Percentiles rank a stretch among this genome's conserved stretches.
phyloP scores from a whole-genome alignment of 2,113 vertebrate genomes.

The Cochlearius cochlearius region DNA sequence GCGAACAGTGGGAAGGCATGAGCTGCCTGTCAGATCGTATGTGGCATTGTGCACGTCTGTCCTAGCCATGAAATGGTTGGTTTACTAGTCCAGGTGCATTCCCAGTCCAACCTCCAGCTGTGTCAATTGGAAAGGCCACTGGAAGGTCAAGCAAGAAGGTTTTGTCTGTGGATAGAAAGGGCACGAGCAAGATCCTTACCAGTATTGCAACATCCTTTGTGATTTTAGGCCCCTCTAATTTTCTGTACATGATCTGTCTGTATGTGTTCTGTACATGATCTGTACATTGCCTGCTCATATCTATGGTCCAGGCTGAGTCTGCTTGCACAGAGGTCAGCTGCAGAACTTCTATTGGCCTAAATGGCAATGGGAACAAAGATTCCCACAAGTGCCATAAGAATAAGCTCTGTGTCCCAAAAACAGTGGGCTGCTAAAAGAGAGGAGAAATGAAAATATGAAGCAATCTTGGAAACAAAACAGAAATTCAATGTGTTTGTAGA shows the following conservation, averaged over 20 bases:
- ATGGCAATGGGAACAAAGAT: not conserved
- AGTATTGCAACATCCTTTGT: not conserved
- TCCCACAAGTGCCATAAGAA: not conserved
- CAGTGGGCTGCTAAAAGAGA: not conserved
- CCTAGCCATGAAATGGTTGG: not conserved
- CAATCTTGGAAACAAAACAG: not conserved
- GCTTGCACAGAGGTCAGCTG: not conserved
- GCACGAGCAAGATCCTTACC: not conserved
- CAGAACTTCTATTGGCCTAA: not conserved
- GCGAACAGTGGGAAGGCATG: not conserved
- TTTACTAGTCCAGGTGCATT: not conserved
- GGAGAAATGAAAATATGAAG: not conserved
- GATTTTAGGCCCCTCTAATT: not conserved
- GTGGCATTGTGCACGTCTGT: not conserved
- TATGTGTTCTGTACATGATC: not conserved
- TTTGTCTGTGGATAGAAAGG: not conserved
- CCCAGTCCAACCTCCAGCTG: not conserved
- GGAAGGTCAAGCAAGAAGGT: not conserved
- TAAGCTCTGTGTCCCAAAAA: not conserved
- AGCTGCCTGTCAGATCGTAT: not conserved
- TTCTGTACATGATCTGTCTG: not conserved
- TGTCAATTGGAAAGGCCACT: not conserved
- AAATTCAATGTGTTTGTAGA: not conserved
- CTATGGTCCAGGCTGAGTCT: not conserved
- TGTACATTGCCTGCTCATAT: not conserved